These are phyloP conservation scores for Agonum fuliginosum DNA, from an alignment of 2,888 invertebrate species.

Conservation along the genomic window DNA sequence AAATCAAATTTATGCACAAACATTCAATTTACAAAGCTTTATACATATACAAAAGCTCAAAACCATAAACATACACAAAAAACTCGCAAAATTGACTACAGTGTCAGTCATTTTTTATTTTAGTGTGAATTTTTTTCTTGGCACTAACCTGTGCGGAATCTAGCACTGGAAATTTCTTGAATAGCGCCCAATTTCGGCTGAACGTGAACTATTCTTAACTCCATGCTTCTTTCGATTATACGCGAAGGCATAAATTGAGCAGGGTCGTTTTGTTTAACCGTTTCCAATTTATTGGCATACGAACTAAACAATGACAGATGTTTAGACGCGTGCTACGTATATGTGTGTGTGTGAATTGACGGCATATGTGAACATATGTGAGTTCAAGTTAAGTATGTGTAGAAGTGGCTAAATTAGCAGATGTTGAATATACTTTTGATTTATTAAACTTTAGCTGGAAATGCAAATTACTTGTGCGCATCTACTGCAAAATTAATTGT, in stretches of 20 bases:
- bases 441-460: conserved; percentile 30
- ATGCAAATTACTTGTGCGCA: conserved; percentile 14
- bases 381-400: neutral
- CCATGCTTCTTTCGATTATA: conserved; percentile 64
- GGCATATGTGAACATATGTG: neutral
- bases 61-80: no score
- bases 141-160: conserved; percentile 49
- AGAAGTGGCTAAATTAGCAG: conserved; percentile 35
- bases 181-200: conserved; percentile 66
- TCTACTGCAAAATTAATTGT: conserved; percentile 12
- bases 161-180: conserved; percentile 17
- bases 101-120: neutral
- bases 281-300: conserved; percentile 54
- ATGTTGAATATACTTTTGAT: conserved; percentile 46
- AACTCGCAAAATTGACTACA: neutral
- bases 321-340: conserved; percentile 24
- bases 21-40: no score
- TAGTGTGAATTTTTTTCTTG: neutral
- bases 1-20: no score
- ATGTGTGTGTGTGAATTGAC: neutral
- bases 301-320: conserved; percentile 53
- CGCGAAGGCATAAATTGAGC: conserved; percentile 34
- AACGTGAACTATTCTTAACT: conserved; percentile 68
- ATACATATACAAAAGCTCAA: no score
- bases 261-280: conserved; percentile 55